Percentiles rank a stretch among this genome's conserved stretches.
phyloP scores from a whole-genome alignment of 92 coral and sea anemone species.

The Metridium senile region DNA sequence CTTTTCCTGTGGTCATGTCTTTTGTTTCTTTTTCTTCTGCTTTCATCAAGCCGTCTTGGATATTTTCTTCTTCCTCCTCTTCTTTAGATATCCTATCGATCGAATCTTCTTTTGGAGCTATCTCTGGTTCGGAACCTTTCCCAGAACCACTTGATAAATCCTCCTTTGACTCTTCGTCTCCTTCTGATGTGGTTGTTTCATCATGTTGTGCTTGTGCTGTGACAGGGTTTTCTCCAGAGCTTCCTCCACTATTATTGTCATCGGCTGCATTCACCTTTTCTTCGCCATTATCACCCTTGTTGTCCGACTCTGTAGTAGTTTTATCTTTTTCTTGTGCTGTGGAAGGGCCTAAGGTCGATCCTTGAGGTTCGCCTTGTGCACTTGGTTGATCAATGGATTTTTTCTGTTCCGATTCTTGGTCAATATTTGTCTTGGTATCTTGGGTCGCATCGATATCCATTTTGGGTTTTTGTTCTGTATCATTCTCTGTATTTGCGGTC shows the following conservation, averaged over 20 bases:
- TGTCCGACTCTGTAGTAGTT: neutral
- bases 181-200: neutral
- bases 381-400: neutral
- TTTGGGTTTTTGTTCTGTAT: neutral
- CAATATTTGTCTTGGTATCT: neutral
- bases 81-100: slow-evolving; percentile 17
- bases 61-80: slow-evolving; percentile 9
- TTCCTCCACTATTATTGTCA: neutral
- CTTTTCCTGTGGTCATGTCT: neutral
- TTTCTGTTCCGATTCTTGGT: neutral
- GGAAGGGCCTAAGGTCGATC: slow-evolving; percentile 8
- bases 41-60: neutral
- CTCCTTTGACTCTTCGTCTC: neutral
- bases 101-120: slow-evolving; percentile 7
- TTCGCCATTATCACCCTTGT: neutral
- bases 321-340: neutral
- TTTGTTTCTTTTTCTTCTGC: neutral
- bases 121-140: slow-evolving; percentile 11
- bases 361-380: neutral
- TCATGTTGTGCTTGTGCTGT: neutral
- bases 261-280: neutral
- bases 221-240: neutral
- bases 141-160: slow-evolving; percentile 10
- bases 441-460: neutral
- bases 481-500: neutral